These are phyloP conservation scores for Lissocephala sabroskyi DNA, from an alignment of 2,888 invertebrate species.

Conservation along the genomic window DNA sequence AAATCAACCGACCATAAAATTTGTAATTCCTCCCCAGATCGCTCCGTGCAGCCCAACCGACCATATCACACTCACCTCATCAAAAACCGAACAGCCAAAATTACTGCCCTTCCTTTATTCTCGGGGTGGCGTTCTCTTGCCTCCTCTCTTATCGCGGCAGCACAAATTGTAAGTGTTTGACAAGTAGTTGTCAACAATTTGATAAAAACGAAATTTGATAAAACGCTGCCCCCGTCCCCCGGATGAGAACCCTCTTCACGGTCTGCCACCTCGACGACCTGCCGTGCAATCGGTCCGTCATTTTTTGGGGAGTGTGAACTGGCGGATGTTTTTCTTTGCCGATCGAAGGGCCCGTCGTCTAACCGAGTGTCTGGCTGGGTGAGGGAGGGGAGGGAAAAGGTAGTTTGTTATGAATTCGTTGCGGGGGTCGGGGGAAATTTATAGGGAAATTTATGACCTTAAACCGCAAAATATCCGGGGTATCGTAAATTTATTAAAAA, in stretches of 20 bases:
- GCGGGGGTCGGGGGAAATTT: no score
- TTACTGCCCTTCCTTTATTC: slow-evolving; percentile 7
- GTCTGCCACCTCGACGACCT: background rate
- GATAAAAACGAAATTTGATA: slow-evolving; percentile 34
- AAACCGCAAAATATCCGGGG: no score
- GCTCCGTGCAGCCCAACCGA: slow-evolving; percentile 22
- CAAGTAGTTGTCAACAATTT: slow-evolving; percentile 55
- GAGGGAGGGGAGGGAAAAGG: no score
- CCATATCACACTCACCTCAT: slow-evolving; percentile 26
- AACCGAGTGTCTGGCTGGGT: no score
- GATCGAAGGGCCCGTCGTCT: no score
- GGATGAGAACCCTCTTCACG: background rate
- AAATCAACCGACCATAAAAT: slow-evolving; percentile 53
- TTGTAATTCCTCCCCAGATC: slow-evolving; percentile 1
- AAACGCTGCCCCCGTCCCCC: background rate
- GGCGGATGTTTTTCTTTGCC: slow-evolving; percentile 48
- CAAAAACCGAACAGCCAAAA: background rate
- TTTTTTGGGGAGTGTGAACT: no score
- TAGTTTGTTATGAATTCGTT: no score
- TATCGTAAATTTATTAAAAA: no score
- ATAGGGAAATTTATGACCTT: no score
- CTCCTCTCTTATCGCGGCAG: slow-evolving; percentile 51
- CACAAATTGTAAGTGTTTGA: slow-evolving; percentile 61
- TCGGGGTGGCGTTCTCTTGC: slow-evolving; percentile 37
- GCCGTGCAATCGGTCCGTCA: no score